Base-by-base conservation (phyloP, 2,888 invertebrate species). In the Megaustenia siamemsis region DNA sequence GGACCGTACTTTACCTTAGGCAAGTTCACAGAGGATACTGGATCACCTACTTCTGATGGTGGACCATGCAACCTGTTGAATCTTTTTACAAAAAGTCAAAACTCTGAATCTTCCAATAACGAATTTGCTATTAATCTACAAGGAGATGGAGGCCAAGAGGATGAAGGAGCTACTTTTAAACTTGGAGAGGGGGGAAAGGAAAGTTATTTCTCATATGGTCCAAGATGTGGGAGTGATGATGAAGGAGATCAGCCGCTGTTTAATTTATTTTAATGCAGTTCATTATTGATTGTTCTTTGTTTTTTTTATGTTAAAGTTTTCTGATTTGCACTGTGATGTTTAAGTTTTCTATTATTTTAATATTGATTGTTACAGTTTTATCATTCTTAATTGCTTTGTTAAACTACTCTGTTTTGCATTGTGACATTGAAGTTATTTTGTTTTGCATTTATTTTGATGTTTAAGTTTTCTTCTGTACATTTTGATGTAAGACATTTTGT, bases 161-260 rank as follows among this genome's bases (percentile, higher is more conserved):
- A 78, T 28, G 63, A 66, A 69, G 53, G 53, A n/a, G 12, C 24
- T 2, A 18, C 28, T 24, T 45, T 63, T 45, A 66, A 45, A 66
- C 24, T 45, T 35, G 28, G 56, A 21, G 35, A 38, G 1, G 53
- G n/a, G 18, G 18, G 21, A 49, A 49, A 76, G 4, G 21, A 40
- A 66, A 78, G 63, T 15, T 43, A 35, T 63, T 40, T 80, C 28
- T 18, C 45, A 12, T 53, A 68, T 49, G 53, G 53, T 21, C 24
- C 4, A 5, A 45, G 32, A 28, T n/a, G 28, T 69, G 69, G 53
- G 45, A 69, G 68, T n/a, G 35, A 69, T 43, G 78, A 66, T 2
- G 78, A 78, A 35, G 38, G 38, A 53, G 80, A 80, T 2, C 35
- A 45, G 35, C 68, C 80, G n/a, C 40, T 69, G 80, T 80, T 80